These are phyloP conservation scores for Cecropterus lyciades DNA, from an alignment of 1,140 invertebrate species.

Conservation along the genomic window DNA sequence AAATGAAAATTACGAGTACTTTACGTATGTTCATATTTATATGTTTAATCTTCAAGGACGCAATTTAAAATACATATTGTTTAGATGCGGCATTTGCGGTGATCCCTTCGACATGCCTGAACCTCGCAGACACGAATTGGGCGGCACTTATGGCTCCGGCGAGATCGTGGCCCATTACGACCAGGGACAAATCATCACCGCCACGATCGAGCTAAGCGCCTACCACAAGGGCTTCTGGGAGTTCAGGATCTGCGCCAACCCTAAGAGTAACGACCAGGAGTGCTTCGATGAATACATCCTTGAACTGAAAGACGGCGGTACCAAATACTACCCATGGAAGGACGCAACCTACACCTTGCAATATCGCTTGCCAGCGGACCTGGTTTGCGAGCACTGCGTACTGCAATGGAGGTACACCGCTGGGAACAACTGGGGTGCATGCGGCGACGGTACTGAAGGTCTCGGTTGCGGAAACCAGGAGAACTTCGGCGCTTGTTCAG, in stretches of 20 bases:
- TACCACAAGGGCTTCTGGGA: slow-evolving; percentile 94
- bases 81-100: slow-evolving; percentile 92
- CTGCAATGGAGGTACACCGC: slow-evolving; percentile 93
- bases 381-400: slow-evolving; percentile 91
- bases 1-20: no score
- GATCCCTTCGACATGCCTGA: slow-evolving; percentile 90
- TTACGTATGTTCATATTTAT: no score
- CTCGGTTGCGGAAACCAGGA: slow-evolving; percentile 93
- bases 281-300: slow-evolving; percentile 91
- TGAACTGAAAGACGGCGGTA: slow-evolving; percentile 78
- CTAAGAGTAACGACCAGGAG: slow-evolving; percentile 86
- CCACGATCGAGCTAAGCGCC: slow-evolving; percentile 90
- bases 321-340: slow-evolving; percentile 89
- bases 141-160: slow-evolving; percentile 91
- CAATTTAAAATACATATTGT: not conserved
- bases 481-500: slow-evolving; percentile 93
- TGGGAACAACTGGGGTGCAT: slow-evolving; percentile 92
- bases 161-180: slow-evolving; percentile 90
- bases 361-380: slow-evolving; percentile 86
- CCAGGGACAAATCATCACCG: slow-evolving; percentile 87
- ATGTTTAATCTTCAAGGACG: no score
- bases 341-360: slow-evolving; percentile 89
- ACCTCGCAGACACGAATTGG: slow-evolving; percentile 92
- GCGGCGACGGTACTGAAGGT: slow-evolving; percentile 87
- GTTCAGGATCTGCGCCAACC: slow-evolving; percentile 90